Evolutionary conservation across 2,888 invertebrate species (phyloP), one percentile per base, ranked within the genome.

Genomic region (Oeneis ivallda): DNA sequence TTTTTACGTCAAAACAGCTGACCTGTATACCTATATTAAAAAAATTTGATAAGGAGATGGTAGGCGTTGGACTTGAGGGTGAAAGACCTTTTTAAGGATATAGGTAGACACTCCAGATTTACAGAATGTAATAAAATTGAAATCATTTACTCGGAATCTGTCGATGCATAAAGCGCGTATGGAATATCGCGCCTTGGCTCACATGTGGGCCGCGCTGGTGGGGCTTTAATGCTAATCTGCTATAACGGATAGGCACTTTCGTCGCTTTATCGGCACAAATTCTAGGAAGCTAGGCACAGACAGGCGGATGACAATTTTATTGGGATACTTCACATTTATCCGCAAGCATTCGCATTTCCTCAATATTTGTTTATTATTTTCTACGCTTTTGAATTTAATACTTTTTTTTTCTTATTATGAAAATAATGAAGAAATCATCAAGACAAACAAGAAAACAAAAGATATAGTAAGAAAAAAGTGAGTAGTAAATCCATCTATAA

Each of bases 171-270:
- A 67, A 69, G 71, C 64, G 66, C 43, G 67, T 69, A 13, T 62
- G 73, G 76, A 78, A 78, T 74, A 78, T 78, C 75, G 73, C 61
- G 54, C 34, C 64, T 73, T 76, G 74, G 76, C 67, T 66, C 69
- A 72, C 71, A 74, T 73, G 75, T 72, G 75, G 74, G 73, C 69
- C 26, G 64, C 66, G 69, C 67, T 56, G 53, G 67, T 66, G 34
- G 66, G 70, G 65, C 69, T 78, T 82, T 84, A 87, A 87, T 85
- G 85, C 77, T 86, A 87, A 87, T 86, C 86, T 82, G 71, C 67
- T 76, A 76, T 83, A 83, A 86, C 76, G 70, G 82, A 85, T 85
- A 76, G 81, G 69, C 71, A 79, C 83, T 83, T 81, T 86, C 80
- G 74, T 79, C 81, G 64, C 65, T 74, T 73, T 73, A 74, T 72